Percentiles rank a stretch among this genome's conserved stretches.
Conservation (phyloP, 2,888 invertebrate species). For the Lithosia quadra region DNA sequence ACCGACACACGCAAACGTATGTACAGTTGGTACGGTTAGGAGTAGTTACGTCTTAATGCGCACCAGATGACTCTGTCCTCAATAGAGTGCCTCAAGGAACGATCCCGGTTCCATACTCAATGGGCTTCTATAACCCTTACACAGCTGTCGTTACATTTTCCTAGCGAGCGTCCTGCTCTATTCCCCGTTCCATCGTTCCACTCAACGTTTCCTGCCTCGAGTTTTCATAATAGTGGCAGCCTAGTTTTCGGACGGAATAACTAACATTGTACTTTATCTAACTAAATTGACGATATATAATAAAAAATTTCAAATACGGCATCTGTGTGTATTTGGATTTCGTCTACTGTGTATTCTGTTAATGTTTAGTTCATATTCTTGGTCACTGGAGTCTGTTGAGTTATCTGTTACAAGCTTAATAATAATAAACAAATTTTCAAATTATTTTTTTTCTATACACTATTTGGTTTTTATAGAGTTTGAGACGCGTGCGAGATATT, state of each 20-base stretch:
- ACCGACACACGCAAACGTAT: neutral
- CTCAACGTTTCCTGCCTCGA: slow-evolving; percentile 33
- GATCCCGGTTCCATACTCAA: slow-evolving; percentile 26
- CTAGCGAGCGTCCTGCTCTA: slow-evolving; percentile 25
- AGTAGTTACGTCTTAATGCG: slow-evolving; percentile 9
- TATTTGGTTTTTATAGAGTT: too few species aligned
- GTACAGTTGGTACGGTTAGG: neutral
- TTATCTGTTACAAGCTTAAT: slow-evolving; percentile 86
- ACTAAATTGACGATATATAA: too few species aligned
- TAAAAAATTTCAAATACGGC: too few species aligned
- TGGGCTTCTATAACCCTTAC: slow-evolving; percentile 32
- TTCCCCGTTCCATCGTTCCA: slow-evolving; percentile 27
- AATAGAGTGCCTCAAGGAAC: slow-evolving; percentile 16
- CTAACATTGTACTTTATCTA: neutral
- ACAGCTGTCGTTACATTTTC: slow-evolving; percentile 40
- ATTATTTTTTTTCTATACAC: too few species aligned
- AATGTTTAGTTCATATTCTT: slow-evolving; percentile 74
- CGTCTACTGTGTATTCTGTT: slow-evolving; percentile 86
- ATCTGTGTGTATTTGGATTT: slow-evolving; percentile 90
- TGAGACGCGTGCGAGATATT: too few species aligned
- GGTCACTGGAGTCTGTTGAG: slow-evolving; percentile 73
- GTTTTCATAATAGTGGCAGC: slow-evolving; percentile 29
- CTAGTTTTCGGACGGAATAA: neutral
- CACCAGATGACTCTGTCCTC: slow-evolving; percentile 13
- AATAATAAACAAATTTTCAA: too few species aligned